Percentiles rank a stretch among this genome's conserved stretches.
phyloP scores from a whole-genome alignment of 30 jellyfish, hydroid and myxozoan species.

The Calvadosia cruxmelitensis region DNA sequence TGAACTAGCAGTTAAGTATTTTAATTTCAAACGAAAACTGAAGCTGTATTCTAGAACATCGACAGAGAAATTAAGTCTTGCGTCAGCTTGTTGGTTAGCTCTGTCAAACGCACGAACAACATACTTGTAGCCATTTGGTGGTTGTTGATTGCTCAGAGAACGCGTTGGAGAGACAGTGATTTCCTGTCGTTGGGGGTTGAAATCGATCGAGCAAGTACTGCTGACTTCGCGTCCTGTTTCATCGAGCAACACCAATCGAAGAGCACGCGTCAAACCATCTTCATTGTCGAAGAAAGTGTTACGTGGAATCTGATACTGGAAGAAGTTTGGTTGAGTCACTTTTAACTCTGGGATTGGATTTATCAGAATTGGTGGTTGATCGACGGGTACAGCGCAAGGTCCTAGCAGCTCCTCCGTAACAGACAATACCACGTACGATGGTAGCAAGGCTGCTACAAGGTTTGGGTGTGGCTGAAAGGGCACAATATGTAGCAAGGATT shows the following conservation, averaged over 20 bases:
- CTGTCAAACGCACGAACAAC: not conserved
- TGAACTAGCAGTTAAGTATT: not conserved
- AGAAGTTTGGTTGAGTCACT: not conserved
- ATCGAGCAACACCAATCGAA: not conserved
- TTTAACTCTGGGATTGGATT: not conserved
- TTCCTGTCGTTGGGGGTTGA: not conserved
- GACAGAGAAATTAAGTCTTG: not conserved
- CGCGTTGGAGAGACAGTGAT: not conserved
- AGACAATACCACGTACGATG: not conserved
- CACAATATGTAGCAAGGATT: not conserved
- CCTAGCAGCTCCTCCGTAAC: not conserved
- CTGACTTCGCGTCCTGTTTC: not conserved
- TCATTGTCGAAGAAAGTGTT: constrained; percentile 26
- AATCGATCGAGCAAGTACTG: not conserved
- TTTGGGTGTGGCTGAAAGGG: not conserved
- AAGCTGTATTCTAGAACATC: not conserved
- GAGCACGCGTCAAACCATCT: constrained; percentile 24
- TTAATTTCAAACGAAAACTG: not conserved
- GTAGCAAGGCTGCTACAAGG: not conserved
- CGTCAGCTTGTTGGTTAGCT: not conserved
- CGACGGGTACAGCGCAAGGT: not conserved
- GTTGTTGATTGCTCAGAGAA: not conserved
- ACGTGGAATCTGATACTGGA: constrained; percentile 15
- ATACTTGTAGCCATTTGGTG: not conserved
- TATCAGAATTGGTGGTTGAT: not conserved